Percentiles rank a stretch among this genome's conserved stretches.
Evolutionary conservation across 2,113 vertebrate species (phyloP).

Genomic region (Clinocottus analis): DNA sequence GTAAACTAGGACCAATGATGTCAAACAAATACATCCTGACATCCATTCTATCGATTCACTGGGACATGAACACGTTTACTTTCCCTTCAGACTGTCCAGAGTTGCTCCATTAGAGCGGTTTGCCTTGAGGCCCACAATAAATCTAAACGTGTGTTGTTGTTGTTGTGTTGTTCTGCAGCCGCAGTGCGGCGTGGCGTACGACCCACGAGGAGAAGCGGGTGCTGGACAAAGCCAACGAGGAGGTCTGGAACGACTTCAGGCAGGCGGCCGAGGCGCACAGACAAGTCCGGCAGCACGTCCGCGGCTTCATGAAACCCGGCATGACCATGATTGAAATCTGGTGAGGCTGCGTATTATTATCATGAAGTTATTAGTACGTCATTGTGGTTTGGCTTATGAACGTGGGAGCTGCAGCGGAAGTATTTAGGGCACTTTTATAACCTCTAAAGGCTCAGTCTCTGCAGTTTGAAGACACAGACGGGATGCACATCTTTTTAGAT

Average conservation of each 20-base stretch:
- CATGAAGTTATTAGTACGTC: neutral
- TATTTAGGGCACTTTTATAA: too few relatives aligned
- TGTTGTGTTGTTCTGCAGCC: conserved; percentile 73
- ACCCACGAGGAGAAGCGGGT: conserved; percentile 93
- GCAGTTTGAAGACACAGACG: too few relatives aligned
- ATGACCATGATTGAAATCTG: conserved; percentile 99
- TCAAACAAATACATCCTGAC: neutral
- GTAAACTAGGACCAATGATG: neutral
- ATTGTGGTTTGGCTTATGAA: neutral
- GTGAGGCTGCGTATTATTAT: conserved; percentile 79
- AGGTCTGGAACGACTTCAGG: conserved; percentile 97
- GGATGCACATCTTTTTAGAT: neutral
- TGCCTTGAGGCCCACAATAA: neutral
- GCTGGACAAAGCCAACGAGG: conserved; percentile 95
- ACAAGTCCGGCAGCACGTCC: conserved; percentile 97
- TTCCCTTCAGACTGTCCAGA: neutral
- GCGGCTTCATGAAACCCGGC: conserved; percentile 97
- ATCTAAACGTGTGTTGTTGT: neutral
- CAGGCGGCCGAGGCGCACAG: conserved; percentile 98
- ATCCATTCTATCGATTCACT: too few relatives aligned
- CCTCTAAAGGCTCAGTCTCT: too few relatives aligned
- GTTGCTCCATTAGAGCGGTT: neutral
- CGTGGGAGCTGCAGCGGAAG: neutral
- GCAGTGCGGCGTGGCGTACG: conserved; percentile 90
- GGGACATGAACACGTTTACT: neutral